Percentiles rank a stretch among this genome's conserved stretches.
Evolutionary conservation across 2,113 vertebrate species (phyloP).

Genomic region (Scalopus aquaticus): DNA sequence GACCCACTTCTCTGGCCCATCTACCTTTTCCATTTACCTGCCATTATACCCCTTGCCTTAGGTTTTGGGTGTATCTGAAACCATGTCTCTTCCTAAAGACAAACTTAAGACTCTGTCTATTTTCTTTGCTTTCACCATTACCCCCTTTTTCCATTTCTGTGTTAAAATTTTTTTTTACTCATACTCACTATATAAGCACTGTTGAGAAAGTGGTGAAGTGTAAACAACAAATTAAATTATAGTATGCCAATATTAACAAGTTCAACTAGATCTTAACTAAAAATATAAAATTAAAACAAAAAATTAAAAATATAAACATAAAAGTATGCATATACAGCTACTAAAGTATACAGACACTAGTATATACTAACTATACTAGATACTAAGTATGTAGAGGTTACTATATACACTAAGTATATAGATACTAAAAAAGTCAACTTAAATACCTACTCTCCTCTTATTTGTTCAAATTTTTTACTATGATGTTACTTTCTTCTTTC

Average conservation of each 20-base stretch:
- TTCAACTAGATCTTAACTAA: not conserved
- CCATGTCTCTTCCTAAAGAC: not conserved
- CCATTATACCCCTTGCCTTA: not conserved
- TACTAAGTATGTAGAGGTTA: not conserved
- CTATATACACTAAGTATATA: not conserved
- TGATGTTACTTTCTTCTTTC: not conserved
- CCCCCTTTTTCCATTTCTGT: not conserved
- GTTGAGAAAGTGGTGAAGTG: not conserved
- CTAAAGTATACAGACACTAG: not conserved
- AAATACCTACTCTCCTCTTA: not conserved
- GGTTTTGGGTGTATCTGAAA: not conserved
- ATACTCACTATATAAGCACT: not conserved
- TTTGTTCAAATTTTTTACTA: not conserved
- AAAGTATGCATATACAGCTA: not conserved
- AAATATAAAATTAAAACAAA: not conserved
- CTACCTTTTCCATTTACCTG: not conserved
- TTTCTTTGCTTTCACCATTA: not conserved
- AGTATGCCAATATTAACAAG: not conserved
- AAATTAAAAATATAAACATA: not conserved
- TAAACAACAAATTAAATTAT: slow-evolving; percentile 20
- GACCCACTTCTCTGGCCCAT: not conserved
- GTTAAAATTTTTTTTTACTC: not conserved
- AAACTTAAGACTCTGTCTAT: not conserved
- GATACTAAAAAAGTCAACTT: not conserved
- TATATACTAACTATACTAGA: not conserved